phyloP scores from a whole-genome alignment of 35 echinoderm and acorn worm species.

The Holothuria glaberrima region DNA sequence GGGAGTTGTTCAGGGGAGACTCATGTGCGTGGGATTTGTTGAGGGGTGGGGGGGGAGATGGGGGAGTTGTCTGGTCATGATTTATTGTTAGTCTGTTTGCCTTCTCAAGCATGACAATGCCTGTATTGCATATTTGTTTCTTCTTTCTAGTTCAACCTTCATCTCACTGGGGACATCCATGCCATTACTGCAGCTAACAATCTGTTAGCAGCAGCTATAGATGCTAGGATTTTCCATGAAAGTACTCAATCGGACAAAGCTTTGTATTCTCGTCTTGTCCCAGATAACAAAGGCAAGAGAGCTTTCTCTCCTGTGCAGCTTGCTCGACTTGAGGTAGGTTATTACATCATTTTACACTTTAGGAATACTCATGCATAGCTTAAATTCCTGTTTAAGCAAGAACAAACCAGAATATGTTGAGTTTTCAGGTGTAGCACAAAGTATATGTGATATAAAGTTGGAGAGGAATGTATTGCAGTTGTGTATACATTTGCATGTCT shows the following conservation, averaged over 20 bases:
- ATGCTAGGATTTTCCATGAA: slow-evolving; percentile 98
- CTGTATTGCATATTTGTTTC: not conserved
- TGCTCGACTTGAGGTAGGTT: slow-evolving; percentile 75
- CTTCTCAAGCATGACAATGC: not conserved
- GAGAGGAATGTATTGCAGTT: too few relatives aligned
- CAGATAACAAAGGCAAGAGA: slow-evolving; percentile 82
- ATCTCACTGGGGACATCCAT: slow-evolving; percentile 98
- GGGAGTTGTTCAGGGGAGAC: too few relatives aligned
- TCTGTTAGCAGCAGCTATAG: slow-evolving; percentile 95
- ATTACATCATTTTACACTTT: not conserved
- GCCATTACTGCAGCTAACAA: slow-evolving; percentile 98
- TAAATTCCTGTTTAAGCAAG: too few relatives aligned
- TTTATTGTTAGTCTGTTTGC: too few relatives aligned
- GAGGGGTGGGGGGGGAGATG: too few relatives aligned
- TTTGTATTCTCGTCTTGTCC: slow-evolving; percentile 87
- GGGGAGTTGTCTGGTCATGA: too few relatives aligned
- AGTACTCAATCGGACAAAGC: slow-evolving; percentile 92
- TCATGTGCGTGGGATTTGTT: not conserved
- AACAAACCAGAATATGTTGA: too few relatives aligned
- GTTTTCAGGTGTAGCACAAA: too few relatives aligned
- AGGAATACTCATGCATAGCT: not conserved
- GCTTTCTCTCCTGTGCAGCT: slow-evolving; percentile 88
- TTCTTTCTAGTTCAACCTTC: slow-evolving; percentile 89
- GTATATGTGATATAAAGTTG: too few relatives aligned
- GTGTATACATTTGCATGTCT: too few relatives aligned